Percentiles rank a stretch among this genome's conserved stretches.
Evolutionary conservation across 1,140 invertebrate genomes (phyloP).

Genomic region (Aphelenchoides avenae): DNA sequence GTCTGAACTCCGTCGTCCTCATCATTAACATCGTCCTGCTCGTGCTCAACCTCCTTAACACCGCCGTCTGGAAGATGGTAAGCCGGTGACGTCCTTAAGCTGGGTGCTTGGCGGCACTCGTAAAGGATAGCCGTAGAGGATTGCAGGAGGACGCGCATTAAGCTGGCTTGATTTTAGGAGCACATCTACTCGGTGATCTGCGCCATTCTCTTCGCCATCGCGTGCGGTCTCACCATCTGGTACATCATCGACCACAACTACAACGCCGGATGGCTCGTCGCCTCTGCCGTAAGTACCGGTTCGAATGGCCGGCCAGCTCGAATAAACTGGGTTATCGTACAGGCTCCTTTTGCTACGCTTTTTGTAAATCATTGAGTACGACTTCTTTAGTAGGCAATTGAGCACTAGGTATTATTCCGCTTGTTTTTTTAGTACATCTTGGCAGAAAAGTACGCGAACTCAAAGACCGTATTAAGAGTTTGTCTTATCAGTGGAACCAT

Average conservation of each 20-base stretch:
- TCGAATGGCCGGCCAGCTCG: constrained; percentile 32
- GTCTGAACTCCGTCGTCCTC: no score
- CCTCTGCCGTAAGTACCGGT: constrained; percentile 40
- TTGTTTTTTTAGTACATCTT: not conserved
- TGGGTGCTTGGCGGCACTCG: not conserved
- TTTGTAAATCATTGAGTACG: not conserved
- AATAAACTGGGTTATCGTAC: no score
- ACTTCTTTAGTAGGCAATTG: not conserved
- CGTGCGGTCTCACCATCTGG: constrained; percentile 48
- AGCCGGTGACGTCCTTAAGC: constrained; percentile 1
- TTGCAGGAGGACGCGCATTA: not conserved
- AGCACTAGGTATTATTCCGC: not conserved
- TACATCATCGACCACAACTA: no score
- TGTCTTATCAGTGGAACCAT: no score
- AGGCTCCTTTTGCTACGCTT: constrained; percentile 13
- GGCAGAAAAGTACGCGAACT: not conserved
- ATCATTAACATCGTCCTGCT: constrained; percentile 55
- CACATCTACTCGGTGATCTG: constrained; percentile 48
- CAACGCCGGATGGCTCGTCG: no score
- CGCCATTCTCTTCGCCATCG: constrained; percentile 48
- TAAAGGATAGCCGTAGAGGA: not conserved
- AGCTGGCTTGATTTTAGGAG: constrained; percentile 35
- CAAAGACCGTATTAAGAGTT: not conserved
- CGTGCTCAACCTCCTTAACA: constrained; percentile 50
- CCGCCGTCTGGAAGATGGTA: constrained; percentile 40